Evolutionary conservation across 1,140 invertebrate genomes (phyloP), one percentile per base, ranked within the genome.

Genomic region (Pseudoatta argentina): DNA sequence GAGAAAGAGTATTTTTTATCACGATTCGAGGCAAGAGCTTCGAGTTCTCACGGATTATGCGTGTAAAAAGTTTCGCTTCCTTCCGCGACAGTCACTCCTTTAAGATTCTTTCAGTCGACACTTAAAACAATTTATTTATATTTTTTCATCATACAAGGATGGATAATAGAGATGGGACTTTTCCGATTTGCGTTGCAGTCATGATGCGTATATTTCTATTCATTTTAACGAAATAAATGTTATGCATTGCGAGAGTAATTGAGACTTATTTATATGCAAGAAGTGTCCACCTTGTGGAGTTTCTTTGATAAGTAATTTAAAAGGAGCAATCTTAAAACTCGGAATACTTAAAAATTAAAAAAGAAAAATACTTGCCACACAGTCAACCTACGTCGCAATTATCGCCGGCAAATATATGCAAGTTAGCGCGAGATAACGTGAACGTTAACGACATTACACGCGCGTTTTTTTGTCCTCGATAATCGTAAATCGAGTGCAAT

Each of bases 31-130:
- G 48, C 48, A 5, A 71, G 44, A 14, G 61, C 14, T n/a, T 69
- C 63, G 10, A 85, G 53, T 79, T 89, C 87, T 79, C 82, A 66
- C 69, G 82, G 6, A 39, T 78, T 2, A 24, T n/a, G 21, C 2
- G 16, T 24, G 61, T 44, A 85, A 85, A 77, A 85, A 66, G 39
- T 1, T 71, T 3, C 27, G 16, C 21, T 30, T 64, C 21, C 67
- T 61, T 73, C 30, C 44, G 53, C 44, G 44, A 4, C 6, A 24
- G 21, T 48, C 18, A 14, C 21, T 10, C 66, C 34, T 10, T 69
- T 53, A 69, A 5, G 21, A 24, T 71, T 71, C 64, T 27, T 71
- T n/a, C 16, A 21, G 5, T 39, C 27, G 24, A 69, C 4, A 14
- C 27, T 30, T 51, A n/a, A 69, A 18, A 34, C n/a, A 18, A 5